Evolutionary conservation across 1,140 invertebrate species (phyloP).

Genomic region (Drosophila micromelanica): DNA sequence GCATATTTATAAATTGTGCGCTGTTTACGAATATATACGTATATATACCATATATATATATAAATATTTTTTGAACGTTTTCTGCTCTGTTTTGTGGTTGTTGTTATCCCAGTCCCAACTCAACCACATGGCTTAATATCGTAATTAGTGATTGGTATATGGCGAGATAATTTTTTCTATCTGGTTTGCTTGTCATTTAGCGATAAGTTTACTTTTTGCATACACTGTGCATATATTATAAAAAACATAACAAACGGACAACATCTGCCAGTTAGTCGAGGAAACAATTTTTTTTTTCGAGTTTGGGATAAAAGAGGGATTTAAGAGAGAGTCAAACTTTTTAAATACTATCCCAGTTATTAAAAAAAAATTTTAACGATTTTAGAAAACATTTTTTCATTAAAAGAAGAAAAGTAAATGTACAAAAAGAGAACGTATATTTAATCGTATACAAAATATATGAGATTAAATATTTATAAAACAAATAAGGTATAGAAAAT

Average conservation of each 20-base stretch:
- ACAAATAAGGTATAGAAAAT: no score
- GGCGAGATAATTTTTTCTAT: slow-evolving; percentile 18
- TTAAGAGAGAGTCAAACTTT: no score
- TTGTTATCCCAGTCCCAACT: slow-evolving; percentile 9
- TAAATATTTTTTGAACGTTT: slow-evolving; percentile 22
- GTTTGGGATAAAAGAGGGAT: no score
- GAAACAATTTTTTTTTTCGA: no score
- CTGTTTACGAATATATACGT: slow-evolving; percentile 22
- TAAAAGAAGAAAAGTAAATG: no score
- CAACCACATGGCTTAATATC: slow-evolving; percentile 42
- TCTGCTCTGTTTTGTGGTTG: slow-evolving; percentile 11
- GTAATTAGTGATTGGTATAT: slow-evolving; percentile 44
- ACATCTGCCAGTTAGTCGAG: neutral
- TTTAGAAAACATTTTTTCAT: no score
- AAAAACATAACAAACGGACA: neutral
- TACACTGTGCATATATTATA: slow-evolving; percentile 16
- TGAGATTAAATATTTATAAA: no score
- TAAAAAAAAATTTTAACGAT: no score
- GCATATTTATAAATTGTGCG: slow-evolving; percentile 46
- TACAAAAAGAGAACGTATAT: no score
- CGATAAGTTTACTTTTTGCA: slow-evolving; percentile 24
- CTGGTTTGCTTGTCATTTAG: slow-evolving; percentile 17
- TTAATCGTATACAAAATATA: no score
- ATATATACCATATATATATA: no score
- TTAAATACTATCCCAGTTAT: no score